These are phyloP conservation scores for Esox masquinongy DNA, from an alignment of 2,797 vertebrate genomes.

Conservation along the genomic window DNA sequence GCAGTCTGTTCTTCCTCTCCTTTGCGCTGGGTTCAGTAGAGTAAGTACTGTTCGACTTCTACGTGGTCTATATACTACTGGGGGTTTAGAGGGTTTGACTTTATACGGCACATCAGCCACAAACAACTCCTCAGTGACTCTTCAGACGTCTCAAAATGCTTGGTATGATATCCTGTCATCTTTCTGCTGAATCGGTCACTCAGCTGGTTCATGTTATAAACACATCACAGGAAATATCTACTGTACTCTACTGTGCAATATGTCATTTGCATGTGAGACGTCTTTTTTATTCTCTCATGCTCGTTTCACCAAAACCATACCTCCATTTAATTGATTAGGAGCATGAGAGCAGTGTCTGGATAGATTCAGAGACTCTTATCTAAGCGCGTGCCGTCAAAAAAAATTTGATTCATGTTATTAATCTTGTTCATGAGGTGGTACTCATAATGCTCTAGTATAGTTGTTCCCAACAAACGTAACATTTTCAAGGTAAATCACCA, in stretches of 20 bases:
- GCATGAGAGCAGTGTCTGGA: too few species aligned
- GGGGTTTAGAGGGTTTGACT: not conserved
- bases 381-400: too few species aligned
- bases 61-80: slow-evolving; percentile 20
- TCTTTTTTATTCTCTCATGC: not conserved
- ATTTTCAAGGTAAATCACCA: too few species aligned
- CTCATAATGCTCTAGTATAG: too few species aligned
- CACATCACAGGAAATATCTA: not conserved
- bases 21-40: slow-evolving; percentile 90
- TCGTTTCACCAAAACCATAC: too few species aligned
- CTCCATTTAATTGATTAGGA: too few species aligned
- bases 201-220: not conserved
- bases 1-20: slow-evolving; percentile 87
- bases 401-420: too few species aligned
- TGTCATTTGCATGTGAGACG: not conserved
- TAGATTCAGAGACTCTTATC: too few species aligned
- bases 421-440: too few species aligned
- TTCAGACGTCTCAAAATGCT: not conserved
- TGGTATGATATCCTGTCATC: not conserved
- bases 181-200: not conserved
- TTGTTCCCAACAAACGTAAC: too few species aligned
- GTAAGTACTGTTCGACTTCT: slow-evolving; percentile 72
- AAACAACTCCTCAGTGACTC: not conserved
- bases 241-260: not conserved
- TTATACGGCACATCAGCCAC: not conserved